A percentile compares a stretch with the other conserved stretches of the same genome.
phyloP scores from a whole-genome alignment of 2,113 vertebrate species.

The Planiliza haematocheilus region DNA sequence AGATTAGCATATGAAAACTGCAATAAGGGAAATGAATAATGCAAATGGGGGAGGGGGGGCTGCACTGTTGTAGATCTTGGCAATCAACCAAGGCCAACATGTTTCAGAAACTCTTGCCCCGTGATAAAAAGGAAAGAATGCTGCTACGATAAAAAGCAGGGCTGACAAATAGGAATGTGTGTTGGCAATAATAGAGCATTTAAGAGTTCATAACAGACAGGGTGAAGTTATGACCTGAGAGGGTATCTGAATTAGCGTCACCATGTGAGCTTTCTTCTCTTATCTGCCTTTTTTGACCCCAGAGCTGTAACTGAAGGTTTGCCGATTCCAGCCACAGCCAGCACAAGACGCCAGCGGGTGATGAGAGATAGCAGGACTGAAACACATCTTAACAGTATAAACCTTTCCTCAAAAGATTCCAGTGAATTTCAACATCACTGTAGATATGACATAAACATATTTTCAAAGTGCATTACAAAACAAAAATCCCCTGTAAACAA shows the following conservation, averaged over 20 bases:
- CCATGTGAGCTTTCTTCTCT: slow-evolving; percentile 42
- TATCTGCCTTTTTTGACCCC: slow-evolving; percentile 56
- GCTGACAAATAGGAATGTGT: slow-evolving; percentile 4
- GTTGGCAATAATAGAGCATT: not conserved
- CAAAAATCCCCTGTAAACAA: not conserved
- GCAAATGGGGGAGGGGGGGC: slow-evolving; percentile 34
- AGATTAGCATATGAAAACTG: slow-evolving; percentile 60
- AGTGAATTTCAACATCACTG: not conserved
- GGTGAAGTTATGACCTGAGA: slow-evolving; percentile 3
- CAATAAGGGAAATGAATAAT: slow-evolving; percentile 56
- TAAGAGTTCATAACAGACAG: slow-evolving; percentile 6
- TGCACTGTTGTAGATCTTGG: slow-evolving; percentile 19
- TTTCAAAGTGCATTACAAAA: not conserved
- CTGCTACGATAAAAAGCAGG: slow-evolving; percentile 10
- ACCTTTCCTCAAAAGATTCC: not conserved
- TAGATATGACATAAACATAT: not conserved
- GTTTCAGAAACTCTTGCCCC: slow-evolving; percentile 24
- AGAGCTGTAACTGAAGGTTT: slow-evolving; percentile 53
- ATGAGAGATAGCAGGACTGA: slow-evolving; percentile 33
- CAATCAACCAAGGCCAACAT: slow-evolving; percentile 38
- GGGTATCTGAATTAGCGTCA: slow-evolving; percentile 23
- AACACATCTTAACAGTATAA: slow-evolving; percentile 20
- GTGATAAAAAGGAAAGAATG: slow-evolving; percentile 8
- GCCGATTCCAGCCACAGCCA: slow-evolving; percentile 44
- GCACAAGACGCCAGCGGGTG: slow-evolving; percentile 45